phyloP scores from a whole-genome alignment of 2,888 invertebrate species.

The Cenopis cana region DNA sequence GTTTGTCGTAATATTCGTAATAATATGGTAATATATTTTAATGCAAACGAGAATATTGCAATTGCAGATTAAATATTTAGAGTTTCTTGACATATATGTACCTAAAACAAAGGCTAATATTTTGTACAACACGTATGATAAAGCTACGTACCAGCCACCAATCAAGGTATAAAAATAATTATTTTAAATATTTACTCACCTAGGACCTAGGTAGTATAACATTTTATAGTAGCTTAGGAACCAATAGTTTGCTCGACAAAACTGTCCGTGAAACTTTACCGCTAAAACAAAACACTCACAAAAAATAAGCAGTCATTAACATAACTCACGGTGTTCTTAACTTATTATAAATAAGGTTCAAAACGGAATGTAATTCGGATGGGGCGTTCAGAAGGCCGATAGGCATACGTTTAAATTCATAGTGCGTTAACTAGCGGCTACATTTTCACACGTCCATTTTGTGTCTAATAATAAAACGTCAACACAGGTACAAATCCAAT shows the following conservation, averaged over 20 bases:
- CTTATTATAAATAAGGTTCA: not conserved
- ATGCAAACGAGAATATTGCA: slow-evolving; percentile 5
- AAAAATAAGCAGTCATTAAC: slow-evolving; percentile 9
- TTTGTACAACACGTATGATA: too few species aligned
- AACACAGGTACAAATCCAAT: slow-evolving; percentile 21
- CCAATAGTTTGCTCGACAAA: not conserved
- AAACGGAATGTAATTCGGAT: not conserved
- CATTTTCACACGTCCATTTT: slow-evolving; percentile 37
- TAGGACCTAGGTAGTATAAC: not conserved
- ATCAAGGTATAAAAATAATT: not conserved
- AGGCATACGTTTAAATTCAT: slow-evolving; percentile 22
- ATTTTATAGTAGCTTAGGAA: not conserved
- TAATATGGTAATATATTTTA: slow-evolving; percentile 6
- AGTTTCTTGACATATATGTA: too few species aligned
- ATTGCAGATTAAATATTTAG: too few species aligned
- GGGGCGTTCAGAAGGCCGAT: not conserved
- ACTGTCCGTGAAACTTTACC: not conserved
- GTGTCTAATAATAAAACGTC: slow-evolving; percentile 38
- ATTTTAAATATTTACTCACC: not conserved
- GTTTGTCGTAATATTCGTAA: too few species aligned
- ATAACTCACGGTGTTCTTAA: slow-evolving; percentile 9
- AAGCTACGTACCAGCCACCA: too few species aligned
- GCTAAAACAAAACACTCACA: not conserved
- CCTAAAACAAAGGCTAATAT: too few species aligned
- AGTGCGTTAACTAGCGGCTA: slow-evolving; percentile 15